These are phyloP conservation scores for Cheirogaleus medius DNA, from an alignment of 2,113 vertebrate genomes.

Conservation along the genomic window DNA sequence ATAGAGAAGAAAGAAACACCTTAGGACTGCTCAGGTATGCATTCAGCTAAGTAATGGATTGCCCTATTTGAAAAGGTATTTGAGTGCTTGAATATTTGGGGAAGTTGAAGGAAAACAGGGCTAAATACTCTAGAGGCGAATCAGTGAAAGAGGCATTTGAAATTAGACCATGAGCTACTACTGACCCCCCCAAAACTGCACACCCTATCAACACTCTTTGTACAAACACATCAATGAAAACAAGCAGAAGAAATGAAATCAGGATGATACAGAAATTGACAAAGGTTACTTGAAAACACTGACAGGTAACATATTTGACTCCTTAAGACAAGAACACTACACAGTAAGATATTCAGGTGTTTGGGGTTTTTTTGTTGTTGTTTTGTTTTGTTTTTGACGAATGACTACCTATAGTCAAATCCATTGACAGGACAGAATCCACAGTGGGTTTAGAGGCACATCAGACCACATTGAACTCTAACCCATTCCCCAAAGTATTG, in stretches of 20 bases:
- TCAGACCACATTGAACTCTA: neutral
- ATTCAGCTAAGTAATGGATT: neutral
- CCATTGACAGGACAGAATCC: neutral
- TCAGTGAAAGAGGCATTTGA: neutral
- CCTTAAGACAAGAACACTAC: neutral
- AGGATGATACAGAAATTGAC: neutral
- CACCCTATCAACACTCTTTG: neutral
- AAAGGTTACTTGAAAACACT: neutral
- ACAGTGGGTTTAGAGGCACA: neutral
- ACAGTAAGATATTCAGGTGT: neutral
- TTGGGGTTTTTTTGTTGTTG: no score
- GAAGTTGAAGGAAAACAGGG: neutral
- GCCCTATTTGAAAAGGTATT: neutral
- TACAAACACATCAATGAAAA: neutral
- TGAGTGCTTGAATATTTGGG: neutral
- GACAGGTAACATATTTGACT: neutral
- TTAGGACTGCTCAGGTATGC: neutral
- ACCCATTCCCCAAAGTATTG: neutral
- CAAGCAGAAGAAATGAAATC: neutral
- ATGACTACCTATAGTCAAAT: neutral
- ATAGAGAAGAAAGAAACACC: neutral
- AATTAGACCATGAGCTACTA: neutral
- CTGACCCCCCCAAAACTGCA: neutral
- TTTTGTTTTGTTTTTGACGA: neutral
- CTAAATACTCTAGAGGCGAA: neutral